phyloP scores from a whole-genome alignment of 2,888 invertebrate genomes.

The Rotaria socialis region DNA sequence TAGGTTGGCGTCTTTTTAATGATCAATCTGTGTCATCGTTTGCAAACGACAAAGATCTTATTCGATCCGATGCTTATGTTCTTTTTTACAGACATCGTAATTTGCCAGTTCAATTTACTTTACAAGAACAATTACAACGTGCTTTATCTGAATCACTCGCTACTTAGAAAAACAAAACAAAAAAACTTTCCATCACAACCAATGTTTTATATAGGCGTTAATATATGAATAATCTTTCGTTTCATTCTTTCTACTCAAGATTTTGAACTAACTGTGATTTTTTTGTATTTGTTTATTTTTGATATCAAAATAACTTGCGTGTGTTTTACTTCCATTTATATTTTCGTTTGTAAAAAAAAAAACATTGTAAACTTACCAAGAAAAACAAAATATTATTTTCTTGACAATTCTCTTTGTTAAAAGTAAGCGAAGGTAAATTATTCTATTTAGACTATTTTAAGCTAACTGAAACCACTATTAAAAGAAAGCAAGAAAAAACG shows the following conservation, averaged over 20 bases:
- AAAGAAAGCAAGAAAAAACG: too few species aligned
- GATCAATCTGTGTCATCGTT: slow-evolving; percentile 38
- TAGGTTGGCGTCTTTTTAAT: slow-evolving; percentile 43
- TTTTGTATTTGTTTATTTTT: background rate
- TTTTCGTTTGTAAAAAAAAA: background rate
- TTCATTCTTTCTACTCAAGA: background rate
- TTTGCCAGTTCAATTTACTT: background rate
- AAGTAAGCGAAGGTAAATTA: background rate
- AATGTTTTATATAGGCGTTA: background rate
- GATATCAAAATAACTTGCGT: background rate
- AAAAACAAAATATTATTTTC: background rate
- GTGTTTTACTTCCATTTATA: background rate
- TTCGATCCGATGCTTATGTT: slow-evolving; percentile 43
- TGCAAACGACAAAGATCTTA: slow-evolving; percentile 5
- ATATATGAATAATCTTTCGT: background rate
- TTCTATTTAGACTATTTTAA: background rate
- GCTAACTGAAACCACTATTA: background rate
- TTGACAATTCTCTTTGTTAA: background rate
- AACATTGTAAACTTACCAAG: background rate
- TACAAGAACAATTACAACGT: background rate
- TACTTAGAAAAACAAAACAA: background rate
- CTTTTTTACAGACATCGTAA: slow-evolving; percentile 39
- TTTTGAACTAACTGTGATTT: background rate
- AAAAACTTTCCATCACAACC: background rate
- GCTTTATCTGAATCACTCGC: background rate